Base-by-base conservation (phyloP, 2,113 vertebrate genomes). In the Triplophysa rosa region DNA sequence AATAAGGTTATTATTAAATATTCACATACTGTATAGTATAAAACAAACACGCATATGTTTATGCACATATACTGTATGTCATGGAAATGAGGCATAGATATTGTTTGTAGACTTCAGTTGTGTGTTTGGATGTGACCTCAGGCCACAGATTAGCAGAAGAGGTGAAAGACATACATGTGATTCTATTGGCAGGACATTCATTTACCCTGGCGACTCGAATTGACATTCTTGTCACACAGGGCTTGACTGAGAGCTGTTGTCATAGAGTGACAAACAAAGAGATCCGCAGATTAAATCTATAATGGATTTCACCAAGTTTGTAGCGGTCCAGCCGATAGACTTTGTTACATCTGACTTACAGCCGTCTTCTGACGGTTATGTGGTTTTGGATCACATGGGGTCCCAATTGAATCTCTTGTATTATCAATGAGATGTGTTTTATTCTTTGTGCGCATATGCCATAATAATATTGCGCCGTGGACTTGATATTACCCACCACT, bases 221-320 rank as follows among this genome's bases (percentile, higher is more conserved):
- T 63, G 58, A 59, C 72, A 62, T 63, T 74, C 58, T 5, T 24
- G 40, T 74, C 72, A 74, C 72, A 74, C 45, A 47, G 23, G 62
- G 40, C 58, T 21, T 58, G 19, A 21, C 8, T 3, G 29, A 49
- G 58, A 24, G n/a, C 19, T 21, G 52, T 37, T 58, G 37, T 73
- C 56, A 72, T 42, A 40, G 10, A 59, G 70, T 54, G 67, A 54
- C 67, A n/a, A 70, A 54, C 70, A 73, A 13, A 73, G 14, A 33
- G 58, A 24, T 63, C 72, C n/a, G 70, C 9, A 45, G 72, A 74
- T 74, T 24, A 23, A 63, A 47, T 74, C 58, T 42, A 47, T 61
- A 74, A 74, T 74, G 23, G 58, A 47, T 74, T 74, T 47, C 37
- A 62, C 33, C n/a, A 73, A 17, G 17, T 73, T 59, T 73, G 33